These are phyloP conservation scores for Cololabis saira DNA, from an alignment of 2,113 vertebrate species.

Conservation along the genomic window DNA sequence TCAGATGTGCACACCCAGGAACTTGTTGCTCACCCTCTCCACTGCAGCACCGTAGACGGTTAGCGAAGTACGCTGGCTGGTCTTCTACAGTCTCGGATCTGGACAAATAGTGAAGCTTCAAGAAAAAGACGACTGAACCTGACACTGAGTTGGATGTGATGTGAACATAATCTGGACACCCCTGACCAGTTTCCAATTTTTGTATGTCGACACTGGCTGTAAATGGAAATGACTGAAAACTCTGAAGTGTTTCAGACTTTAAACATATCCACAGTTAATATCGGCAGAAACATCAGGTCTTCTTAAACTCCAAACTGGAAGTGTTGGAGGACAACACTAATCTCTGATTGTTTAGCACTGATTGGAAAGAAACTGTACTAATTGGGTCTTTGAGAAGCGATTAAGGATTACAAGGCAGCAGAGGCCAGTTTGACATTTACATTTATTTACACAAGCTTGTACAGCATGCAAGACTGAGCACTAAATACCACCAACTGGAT, in stretches of 20 bases:
- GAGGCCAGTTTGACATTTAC: constrained; percentile 58
- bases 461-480: constrained; percentile 8
- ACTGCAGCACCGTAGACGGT: no score
- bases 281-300: background rate
- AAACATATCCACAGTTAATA: background rate
- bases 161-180: no score
- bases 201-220: no score
- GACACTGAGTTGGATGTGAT: no score
- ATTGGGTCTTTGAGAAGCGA: constrained; percentile 32
- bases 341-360: constrained; percentile 16
- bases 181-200: no score
- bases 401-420: constrained; percentile 41
- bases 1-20: no score
- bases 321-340: background rate
- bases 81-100: no score
- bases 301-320: constrained; percentile 1
- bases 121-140: no score
- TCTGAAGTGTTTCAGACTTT: constrained; percentile 20
- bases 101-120: no score
- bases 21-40: no score
- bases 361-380: constrained; percentile 38
- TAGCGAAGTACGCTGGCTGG: no score
- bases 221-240: no score
- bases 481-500: constrained; percentile 27
- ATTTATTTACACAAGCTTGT: constrained; percentile 13